Base-by-base conservation (phyloP, 2,888 invertebrate species). In the Saturnia pavonia region DNA sequence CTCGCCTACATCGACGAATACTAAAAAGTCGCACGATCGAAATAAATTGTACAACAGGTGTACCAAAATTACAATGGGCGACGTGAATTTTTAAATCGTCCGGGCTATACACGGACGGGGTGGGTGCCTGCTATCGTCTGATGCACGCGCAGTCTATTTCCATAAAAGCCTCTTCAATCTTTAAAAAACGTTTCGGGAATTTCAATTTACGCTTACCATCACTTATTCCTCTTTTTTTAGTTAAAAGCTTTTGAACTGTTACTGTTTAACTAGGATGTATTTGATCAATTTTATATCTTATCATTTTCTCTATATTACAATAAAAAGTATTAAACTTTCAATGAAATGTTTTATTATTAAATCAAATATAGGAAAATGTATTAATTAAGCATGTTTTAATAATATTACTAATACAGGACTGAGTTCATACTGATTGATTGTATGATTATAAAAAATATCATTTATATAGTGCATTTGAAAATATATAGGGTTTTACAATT, bases 161-260 rank as follows among this genome's bases (percentile, higher is more conserved):
- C 92, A 94, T 94, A 93, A 94, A 94, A 94, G 92, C 91, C 92
- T 92, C 92, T 92, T 93, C 91, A 92, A 92, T 92, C 92, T 91
- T 90, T 54, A 54, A 86, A 88, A 90, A 92, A 91, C 92, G 92
- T 85, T 92, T 84, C 85, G 88, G 88, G 94, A 93, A 93, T 93
- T 92, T 91, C 90, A 93, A 93, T 92, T 92, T 90, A 78, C 88
- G 90, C 89, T 92, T 90, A 89, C 85, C 84, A 84, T 60, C 57
- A 60, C 57, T 60, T 27, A 60, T 87, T 89, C 90, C 88, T 88
- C 74, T 80, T 72, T 74, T 79, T 74, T 84, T 77, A 68, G 76
- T 76, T 79, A 77, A 65, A 65, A 40, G 65, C 40, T 65, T 65
- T 65, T 75, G 66, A 72, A 68, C 71, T 72, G 74, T 79, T 79